Conservation (phyloP, 1,140 invertebrate species). For the Camponotus pennsylvanicus region DNA sequence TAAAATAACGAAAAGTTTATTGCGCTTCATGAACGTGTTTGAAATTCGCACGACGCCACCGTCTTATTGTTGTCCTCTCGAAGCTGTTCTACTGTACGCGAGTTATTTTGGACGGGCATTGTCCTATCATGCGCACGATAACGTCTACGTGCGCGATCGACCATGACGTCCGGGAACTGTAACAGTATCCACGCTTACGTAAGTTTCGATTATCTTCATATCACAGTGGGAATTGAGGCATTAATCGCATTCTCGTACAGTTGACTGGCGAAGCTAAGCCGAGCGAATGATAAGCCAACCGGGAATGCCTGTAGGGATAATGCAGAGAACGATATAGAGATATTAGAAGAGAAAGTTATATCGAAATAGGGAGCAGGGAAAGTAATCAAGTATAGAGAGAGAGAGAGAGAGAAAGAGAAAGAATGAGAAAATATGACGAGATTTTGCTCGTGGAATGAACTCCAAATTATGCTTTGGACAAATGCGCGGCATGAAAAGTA, state of each 20-base stretch:
- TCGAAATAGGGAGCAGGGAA: not conserved
- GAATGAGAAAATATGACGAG: slow-evolving; percentile 68
- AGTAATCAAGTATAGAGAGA: slow-evolving; percentile 11
- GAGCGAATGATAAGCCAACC: slow-evolving; percentile 48
- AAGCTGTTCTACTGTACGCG: no score
- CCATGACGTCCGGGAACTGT: slow-evolving; percentile 18
- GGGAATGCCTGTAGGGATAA: slow-evolving; percentile 28
- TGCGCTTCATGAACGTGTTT: not conserved
- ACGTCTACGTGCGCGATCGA: slow-evolving; percentile 14
- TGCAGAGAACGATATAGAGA: not conserved
- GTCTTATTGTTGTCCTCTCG: slow-evolving; percentile 6
- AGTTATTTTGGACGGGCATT: not conserved
- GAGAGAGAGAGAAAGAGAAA: slow-evolving; percentile 27
- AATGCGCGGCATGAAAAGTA: slow-evolving; percentile 80
- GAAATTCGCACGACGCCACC: not conserved
- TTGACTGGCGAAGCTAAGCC: slow-evolving; percentile 28
- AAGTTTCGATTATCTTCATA: slow-evolving; percentile 52
- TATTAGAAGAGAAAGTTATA: not conserved
- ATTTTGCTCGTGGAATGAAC: slow-evolving; percentile 73
- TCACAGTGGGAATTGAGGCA: slow-evolving; percentile 50
- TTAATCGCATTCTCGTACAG: slow-evolving; percentile 37
- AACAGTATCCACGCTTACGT: slow-evolving; percentile 24
- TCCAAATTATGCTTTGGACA: slow-evolving; percentile 79
- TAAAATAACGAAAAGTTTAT: slow-evolving; percentile 20
- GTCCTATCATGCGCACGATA: slow-evolving; percentile 18